phyloP scores from a whole-genome alignment of 2,888 invertebrate species.

The Geotrupes spiniger region DNA sequence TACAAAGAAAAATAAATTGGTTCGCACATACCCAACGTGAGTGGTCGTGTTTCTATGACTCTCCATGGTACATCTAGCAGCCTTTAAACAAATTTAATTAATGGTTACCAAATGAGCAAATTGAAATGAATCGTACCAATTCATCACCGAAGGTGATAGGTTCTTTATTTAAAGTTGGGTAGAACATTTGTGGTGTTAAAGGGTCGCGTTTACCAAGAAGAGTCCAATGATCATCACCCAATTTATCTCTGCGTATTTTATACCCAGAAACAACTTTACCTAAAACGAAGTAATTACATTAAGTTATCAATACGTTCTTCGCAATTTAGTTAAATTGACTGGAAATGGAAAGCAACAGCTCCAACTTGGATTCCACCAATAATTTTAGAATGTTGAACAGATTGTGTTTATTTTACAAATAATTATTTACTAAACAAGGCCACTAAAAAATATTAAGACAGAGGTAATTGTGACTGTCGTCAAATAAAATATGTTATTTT shows the following conservation, averaged over 20 bases:
- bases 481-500: no score
- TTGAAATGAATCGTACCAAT: conserved; percentile 52
- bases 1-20: no score
- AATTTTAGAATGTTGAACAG: no score
- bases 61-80: conserved; percentile 90
- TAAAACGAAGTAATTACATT: conserved; percentile 45
- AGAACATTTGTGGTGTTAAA: conserved; percentile 91
- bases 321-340: conserved; percentile 3
- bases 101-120: conserved; percentile 1
- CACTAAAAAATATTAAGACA: no score
- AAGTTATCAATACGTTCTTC: no score
- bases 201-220: conserved; percentile 85
- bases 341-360: no score
- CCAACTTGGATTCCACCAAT: no score
- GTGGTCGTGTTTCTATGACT: conserved; percentile 66
- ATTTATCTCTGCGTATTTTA: conserved; percentile 58
- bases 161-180: conserved; percentile 66
- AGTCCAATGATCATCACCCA: conserved; percentile 68
- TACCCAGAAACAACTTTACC: conserved; percentile 83
- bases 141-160: conserved; percentile 69
- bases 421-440: no score
- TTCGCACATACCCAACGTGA: conserved; percentile 65
- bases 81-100: conserved; percentile 48
- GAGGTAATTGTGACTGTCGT: no score
- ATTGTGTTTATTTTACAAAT: no score